These are phyloP conservation scores for Channallabes apus DNA, from an alignment of 2,797 vertebrate genomes.

Conservation along the genomic window DNA sequence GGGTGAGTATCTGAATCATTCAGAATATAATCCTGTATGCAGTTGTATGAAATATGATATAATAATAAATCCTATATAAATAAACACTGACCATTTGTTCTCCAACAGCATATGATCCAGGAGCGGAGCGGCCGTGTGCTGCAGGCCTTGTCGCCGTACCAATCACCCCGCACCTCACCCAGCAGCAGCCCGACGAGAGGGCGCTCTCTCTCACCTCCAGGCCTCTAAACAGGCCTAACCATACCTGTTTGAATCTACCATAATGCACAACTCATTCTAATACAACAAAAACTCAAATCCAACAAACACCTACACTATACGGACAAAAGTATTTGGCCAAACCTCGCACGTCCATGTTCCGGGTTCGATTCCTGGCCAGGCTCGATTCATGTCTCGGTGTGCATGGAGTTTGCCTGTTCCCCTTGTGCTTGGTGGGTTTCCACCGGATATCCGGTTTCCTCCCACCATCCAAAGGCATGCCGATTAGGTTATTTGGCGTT, in stretches of 20 bases:
- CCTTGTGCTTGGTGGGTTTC: too few species aligned
- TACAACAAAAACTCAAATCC: background rate
- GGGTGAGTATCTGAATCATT: constrained; percentile 74
- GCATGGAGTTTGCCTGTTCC: too few species aligned
- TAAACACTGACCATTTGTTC: background rate
- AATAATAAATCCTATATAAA: background rate
- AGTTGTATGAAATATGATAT: background rate
- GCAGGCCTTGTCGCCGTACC: constrained; percentile 92
- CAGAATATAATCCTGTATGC: background rate
- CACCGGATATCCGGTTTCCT: too few species aligned
- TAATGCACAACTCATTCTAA: background rate
- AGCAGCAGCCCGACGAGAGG: constrained; percentile 81
- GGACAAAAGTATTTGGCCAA: too few species aligned
- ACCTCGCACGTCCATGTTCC: too few species aligned
- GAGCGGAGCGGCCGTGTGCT: constrained; percentile 92
- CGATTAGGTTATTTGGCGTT: too few species aligned
- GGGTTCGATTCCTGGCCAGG: too few species aligned
- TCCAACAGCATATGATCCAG: constrained; percentile 88
- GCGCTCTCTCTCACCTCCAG: constrained; percentile 71
- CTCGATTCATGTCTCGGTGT: too few species aligned
- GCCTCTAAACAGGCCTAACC: constrained; percentile 67
- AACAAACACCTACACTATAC: constrained; percentile 3
- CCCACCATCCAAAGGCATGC: too few species aligned
- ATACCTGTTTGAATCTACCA: background rate
- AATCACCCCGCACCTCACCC: constrained; percentile 80